Conservation (phyloP, 2,797 vertebrate species). For the Tachyglossus aculeatus region DNA sequence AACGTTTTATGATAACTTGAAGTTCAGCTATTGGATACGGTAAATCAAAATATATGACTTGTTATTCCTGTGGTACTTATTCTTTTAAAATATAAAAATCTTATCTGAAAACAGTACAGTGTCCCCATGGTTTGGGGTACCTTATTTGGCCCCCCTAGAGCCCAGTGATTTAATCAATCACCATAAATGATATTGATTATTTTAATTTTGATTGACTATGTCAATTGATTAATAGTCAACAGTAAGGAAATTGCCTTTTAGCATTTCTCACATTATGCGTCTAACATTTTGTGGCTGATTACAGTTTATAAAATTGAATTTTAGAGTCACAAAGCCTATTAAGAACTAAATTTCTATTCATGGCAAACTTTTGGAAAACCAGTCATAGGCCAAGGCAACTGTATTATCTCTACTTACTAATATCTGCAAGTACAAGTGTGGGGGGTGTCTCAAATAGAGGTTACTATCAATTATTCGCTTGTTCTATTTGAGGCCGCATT, state of each 20-base stretch:
- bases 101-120: slow-evolving; percentile 36
- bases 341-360: slow-evolving; percentile 38
- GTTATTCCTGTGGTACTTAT: slow-evolving; percentile 28
- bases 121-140: slow-evolving; percentile 43
- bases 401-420: slow-evolving; percentile 41
- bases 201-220: slow-evolving; percentile 61
- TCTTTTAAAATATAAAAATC: slow-evolving; percentile 31
- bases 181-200: slow-evolving; percentile 50
- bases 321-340: slow-evolving; percentile 37
- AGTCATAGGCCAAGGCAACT: slow-evolving; percentile 22
- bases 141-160: slow-evolving; percentile 41
- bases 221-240: slow-evolving; percentile 61
- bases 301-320: slow-evolving; percentile 58
- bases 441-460: slow-evolving; percentile 19
- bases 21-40: slow-evolving; percentile 13
- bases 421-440: slow-evolving; percentile 30
- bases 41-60: slow-evolving; percentile 26
- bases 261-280: slow-evolving; percentile 46
- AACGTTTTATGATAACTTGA: no score
- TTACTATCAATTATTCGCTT: slow-evolving; percentile 17
- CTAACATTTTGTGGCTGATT: slow-evolving; percentile 59
- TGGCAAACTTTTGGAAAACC: slow-evolving; percentile 31
- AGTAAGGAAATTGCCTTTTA: slow-evolving; percentile 65
- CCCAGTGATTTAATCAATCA: slow-evolving; percentile 42
- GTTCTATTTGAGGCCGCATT: slow-evolving; percentile 34